Percentiles rank a stretch among this genome's conserved stretches.
Evolutionary conservation across 1,140 invertebrate genomes (phyloP).

Genomic region (Drosophila kanapiae): DNA sequence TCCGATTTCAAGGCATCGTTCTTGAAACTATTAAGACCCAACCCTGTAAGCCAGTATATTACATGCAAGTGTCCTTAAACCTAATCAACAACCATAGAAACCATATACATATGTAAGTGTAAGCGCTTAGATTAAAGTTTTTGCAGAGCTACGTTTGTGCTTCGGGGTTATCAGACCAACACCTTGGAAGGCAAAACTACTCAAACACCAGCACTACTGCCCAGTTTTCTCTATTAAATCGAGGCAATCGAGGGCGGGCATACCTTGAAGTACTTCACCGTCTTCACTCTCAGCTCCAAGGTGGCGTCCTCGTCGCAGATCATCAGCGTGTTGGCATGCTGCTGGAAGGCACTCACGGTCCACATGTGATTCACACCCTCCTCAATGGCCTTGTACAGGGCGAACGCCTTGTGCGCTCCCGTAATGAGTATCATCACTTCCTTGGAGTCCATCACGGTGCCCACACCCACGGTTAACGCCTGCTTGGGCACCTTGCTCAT

Average conservation of each 20-base stretch:
- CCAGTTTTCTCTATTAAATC: conserved; percentile 5
- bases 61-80: conserved; percentile 21
- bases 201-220: conserved; percentile 3
- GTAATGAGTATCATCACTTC: conserved; percentile 99
- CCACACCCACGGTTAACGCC: conserved; percentile 98
- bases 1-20: not conserved
- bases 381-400: conserved; percentile 98
- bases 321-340: conserved; percentile 95
- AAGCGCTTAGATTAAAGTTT: not conserved
- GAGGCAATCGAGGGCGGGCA: conserved; percentile 40
- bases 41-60: conserved; percentile 13
- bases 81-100: conserved; percentile 20
- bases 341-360: conserved; percentile 99
- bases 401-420: conserved; percentile 98
- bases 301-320: conserved; percentile 99
- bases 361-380: conserved; percentile 99
- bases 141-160: not conserved
- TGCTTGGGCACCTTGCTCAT: conserved; percentile 95
- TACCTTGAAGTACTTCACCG: conserved; percentile 99
- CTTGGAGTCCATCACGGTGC: conserved; percentile 99
- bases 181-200: conserved; percentile 22
- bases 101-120: not conserved
- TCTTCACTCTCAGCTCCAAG: conserved; percentile 98
- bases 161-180: conserved; percentile 11
- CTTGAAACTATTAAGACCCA: not conserved